A percentile compares a stretch with the other conserved stretches of the same genome.
These are phyloP conservation scores for Nannospalax galili DNA, from an alignment of 2,113 vertebrate genomes.

Conservation along the genomic window DNA sequence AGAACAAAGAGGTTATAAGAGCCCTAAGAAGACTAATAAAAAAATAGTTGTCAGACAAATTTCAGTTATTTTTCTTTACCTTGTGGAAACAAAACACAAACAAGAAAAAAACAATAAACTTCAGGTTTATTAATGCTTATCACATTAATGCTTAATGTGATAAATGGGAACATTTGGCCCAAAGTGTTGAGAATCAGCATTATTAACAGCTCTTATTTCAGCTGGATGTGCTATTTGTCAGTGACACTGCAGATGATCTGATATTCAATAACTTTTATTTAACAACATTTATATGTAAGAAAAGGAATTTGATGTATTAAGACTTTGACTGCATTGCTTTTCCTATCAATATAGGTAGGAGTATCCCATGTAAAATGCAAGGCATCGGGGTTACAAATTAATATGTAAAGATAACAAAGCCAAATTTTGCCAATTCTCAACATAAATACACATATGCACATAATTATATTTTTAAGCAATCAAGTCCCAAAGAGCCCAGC, in stretches of 20 bases:
- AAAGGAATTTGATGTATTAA: neutral
- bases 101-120: neutral
- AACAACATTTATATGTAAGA: neutral
- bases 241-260: neutral
- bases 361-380: neutral
- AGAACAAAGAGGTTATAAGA: slow-evolving; percentile 58
- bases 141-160: neutral
- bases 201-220: neutral
- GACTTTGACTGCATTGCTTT: neutral
- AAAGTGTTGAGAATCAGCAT: neutral
- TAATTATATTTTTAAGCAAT: neutral
- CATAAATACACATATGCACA: neutral
- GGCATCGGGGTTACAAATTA: neutral
- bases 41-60: neutral
- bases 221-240: neutral
- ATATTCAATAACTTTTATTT: neutral
- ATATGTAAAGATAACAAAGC: neutral
- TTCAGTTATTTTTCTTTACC: neutral
- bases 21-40: slow-evolving; percentile 48
- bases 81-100: neutral
- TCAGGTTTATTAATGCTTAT: neutral
- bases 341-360: neutral
- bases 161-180: neutral
- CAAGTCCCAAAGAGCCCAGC: neutral
- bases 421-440: neutral